A percentile compares a stretch with the other conserved stretches of the same genome.
These are phyloP conservation scores for Luperina nickerlii DNA, from an alignment of 2,888 invertebrate species.

Conservation along the genomic window DNA sequence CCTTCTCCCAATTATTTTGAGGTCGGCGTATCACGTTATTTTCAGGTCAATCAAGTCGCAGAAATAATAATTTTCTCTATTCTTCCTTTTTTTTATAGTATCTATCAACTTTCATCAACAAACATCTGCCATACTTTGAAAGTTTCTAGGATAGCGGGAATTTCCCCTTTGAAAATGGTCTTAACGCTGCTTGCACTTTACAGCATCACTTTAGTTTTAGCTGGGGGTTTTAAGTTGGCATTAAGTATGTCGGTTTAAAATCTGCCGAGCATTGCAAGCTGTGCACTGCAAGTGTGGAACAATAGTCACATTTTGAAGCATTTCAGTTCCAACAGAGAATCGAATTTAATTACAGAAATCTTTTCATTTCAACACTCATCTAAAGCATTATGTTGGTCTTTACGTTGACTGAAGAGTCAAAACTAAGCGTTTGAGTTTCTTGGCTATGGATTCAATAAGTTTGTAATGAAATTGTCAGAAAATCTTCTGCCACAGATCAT, in stretches of 20 bases:
- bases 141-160: neutral
- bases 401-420: no score
- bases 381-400: neutral
- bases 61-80: neutral
- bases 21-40: neutral
- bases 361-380: neutral
- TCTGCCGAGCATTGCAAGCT: neutral
- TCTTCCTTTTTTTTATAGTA: neutral
- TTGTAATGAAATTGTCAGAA: neutral
- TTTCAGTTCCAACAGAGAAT: neutral
- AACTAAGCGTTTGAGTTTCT: neutral
- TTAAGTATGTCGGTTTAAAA: neutral
- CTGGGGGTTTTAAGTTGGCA: slow-evolving; percentile 1
- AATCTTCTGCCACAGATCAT: neutral
- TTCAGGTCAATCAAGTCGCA: neutral
- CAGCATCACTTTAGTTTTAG: slow-evolving; percentile 12
- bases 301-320: neutral
- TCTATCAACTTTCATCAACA: no score
- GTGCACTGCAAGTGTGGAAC: neutral
- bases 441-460: neutral
- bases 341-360: neutral
- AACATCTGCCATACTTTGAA: neutral
- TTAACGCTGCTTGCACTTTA: slow-evolving; percentile 11
- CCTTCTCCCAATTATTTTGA: neutral
- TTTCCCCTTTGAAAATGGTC: neutral